phyloP scores from a whole-genome alignment of 1,140 invertebrate genomes.

The Phocides pigmalion region DNA sequence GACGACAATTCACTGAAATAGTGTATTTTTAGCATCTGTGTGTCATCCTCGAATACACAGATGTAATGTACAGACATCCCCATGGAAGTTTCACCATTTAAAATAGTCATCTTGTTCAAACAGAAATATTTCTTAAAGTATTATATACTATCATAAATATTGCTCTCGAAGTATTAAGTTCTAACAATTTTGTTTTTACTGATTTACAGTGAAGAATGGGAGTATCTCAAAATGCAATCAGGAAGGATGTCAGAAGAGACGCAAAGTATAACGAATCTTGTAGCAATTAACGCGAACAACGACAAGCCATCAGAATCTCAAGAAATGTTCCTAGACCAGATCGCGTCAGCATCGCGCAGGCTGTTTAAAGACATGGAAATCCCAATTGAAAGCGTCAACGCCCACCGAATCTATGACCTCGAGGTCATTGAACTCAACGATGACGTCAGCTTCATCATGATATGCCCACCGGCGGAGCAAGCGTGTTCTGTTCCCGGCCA shows the following conservation, averaged over 20 bases:
- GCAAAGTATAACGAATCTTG: slow-evolving; percentile 79
- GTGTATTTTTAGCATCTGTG: too few species aligned
- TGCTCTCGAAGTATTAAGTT: too few species aligned
- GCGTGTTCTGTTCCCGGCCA: slow-evolving; percentile 96
- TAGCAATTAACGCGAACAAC: slow-evolving; percentile 76
- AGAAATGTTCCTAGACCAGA: slow-evolving; percentile 90
- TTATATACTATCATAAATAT: too few species aligned
- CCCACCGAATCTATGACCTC: slow-evolving; percentile 93
- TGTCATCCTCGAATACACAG: too few species aligned
- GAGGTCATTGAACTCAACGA: slow-evolving; percentile 95
- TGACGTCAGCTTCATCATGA: slow-evolving; percentile 94
- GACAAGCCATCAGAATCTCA: slow-evolving; percentile 89
- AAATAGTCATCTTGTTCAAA: too few species aligned
- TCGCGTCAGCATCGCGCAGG: slow-evolving; percentile 88
- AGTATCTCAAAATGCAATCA: slow-evolving; percentile 88
- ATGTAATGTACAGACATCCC: too few species aligned
- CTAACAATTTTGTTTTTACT: slow-evolving; percentile 41
- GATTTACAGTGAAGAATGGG: slow-evolving; percentile 94
- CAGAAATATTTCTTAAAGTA: too few species aligned
- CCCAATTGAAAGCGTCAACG: slow-evolving; percentile 86
- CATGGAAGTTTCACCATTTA: too few species aligned
- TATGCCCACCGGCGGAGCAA: slow-evolving; percentile 94
- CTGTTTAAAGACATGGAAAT: slow-evolving; percentile 93
- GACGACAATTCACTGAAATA: too few species aligned
- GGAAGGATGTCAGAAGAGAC: slow-evolving; percentile 64